Evolutionary conservation across 2,113 vertebrate species (phyloP), one percentile per base, ranked within the genome.

Genomic region (Podiceps cristatus): DNA sequence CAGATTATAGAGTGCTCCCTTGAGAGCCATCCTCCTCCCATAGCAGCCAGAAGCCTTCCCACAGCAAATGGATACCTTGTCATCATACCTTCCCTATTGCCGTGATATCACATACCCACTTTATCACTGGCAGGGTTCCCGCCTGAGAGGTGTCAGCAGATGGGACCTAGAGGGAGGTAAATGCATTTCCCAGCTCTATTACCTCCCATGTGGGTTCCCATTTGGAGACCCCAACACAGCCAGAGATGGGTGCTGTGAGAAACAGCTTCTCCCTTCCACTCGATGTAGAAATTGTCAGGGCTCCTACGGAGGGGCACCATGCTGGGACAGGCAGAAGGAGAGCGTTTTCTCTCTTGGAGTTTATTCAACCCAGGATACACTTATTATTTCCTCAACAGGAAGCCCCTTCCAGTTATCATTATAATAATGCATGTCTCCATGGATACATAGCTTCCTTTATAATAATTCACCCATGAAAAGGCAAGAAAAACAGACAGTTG

Each of bases 381-480:
- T 93, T 90, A 92, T 94, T 95, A 96, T 80, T 87, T 89, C 95
- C 96, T 86, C 97, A 92, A 92, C 80, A 94, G 97, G 96, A 96
- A 97, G 91, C 83, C 77, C 80, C 91, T 93, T 92, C 72, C 93
- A 93, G 89, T 82, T 86, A 79, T 97, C 96, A 89, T 96, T 86
- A 90, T 66, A 93, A 93, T 94, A 94, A 97, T 90, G 74, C 77
- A 88, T 62, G 58, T 97, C 94, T 95, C 94, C 92, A 91, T 91
- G 97, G 94, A 90, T 91, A 91, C 92, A 73, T n/a, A 59, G 66
- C 86, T 96, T 82, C 67, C 95, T 90, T 91, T 85, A 75, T 92
- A 92, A 95, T 87, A 95, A 95, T 55, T 95, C 79, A 80, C 53
- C 84, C 94, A 63, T 75, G 93, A 92, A 96, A 95, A 97, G 56